Evolutionary conservation across 2,113 vertebrate genomes (phyloP).

Genomic region (Gymnobelideus leadbeateri): DNA sequence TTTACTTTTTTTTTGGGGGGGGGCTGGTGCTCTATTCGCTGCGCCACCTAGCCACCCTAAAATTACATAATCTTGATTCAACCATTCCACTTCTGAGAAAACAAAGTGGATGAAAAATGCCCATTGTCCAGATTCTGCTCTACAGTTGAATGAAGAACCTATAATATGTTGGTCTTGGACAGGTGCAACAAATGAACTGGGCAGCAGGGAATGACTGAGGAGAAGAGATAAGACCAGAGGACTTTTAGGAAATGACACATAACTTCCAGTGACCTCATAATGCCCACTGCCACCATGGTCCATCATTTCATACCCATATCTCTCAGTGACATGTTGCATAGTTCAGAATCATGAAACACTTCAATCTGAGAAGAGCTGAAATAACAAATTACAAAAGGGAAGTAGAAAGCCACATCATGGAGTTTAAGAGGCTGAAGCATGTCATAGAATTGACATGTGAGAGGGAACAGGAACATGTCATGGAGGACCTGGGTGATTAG

Average conservation of each 20-base stretch:
- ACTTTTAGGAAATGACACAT: not conserved
- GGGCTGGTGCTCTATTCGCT: no score
- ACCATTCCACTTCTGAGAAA: not conserved
- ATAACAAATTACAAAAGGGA: not conserved
- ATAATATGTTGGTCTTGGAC: not conserved
- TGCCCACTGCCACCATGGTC: not conserved
- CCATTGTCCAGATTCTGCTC: not conserved
- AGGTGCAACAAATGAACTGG: not conserved
- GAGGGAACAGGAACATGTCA: not conserved
- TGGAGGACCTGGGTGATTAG: not conserved
- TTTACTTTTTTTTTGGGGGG: no score
- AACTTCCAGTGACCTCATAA: not conserved
- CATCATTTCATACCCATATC: not conserved
- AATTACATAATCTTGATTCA: not conserved
- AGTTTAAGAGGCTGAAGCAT: not conserved
- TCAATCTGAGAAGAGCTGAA: not conserved
- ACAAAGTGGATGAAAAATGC: not conserved
- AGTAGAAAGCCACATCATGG: not conserved
- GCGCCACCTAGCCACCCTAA: no score
- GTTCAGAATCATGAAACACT: not conserved
- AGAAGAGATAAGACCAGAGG: not conserved
- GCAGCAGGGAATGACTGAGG: not conserved
- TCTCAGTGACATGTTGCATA: not conserved
- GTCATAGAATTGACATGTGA: not conserved
- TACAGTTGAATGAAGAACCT: not conserved